Evolutionary conservation across 2,797 vertebrate genomes (phyloP), one percentile per base, ranked within the genome.

Genomic region (Austrolebias charrua): DNA sequence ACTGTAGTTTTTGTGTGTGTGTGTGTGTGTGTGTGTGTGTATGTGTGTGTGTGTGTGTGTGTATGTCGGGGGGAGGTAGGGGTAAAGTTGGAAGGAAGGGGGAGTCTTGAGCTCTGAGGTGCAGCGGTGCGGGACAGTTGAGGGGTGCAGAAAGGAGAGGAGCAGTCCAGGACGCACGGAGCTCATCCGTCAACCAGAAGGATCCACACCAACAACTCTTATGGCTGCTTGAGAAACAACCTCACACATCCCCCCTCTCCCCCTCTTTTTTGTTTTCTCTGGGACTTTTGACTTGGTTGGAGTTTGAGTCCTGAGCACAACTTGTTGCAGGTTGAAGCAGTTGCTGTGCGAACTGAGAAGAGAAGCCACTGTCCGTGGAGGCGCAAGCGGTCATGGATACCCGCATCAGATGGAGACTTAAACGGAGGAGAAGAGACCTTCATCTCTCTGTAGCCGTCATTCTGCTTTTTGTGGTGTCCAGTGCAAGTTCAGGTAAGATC

Each of bases 381-480:
- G 85, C 73, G 77, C 59, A 67, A 86, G 89, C 90, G 88, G 90
- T 81, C 92, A 94, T 94, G 93, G 93, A 94, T 91, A 93, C 88
- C 85, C 92, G 84, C 89, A 92, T 93, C 87, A 93, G 91, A 91
- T 94, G 93, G 93, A 94, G 94, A 93, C 92, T 92, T 91, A 94
- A 94, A 93, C 90, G 92, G 92, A 90, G 89, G 90, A 91, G 94
- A 92, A 92, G 90, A 87, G 91, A 92, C 87, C 79, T 81, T 72
- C 90, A 85, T 50, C 74, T 93, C 83, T 88, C 90, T 85, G 66
- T 93, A 81, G 86, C 86, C 79, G 84, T 92, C 80, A 79, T 93
- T 76, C 76, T 94, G 78, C 84, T 93, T 88, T 92, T 91, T 88
- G 84, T 92, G 87, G 90, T 88, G 73, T 87, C 92, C 70, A 86